Percentiles rank a stretch among this genome's conserved stretches.
phyloP scores from a whole-genome alignment of 2,888 invertebrate genomes.

The Drosophila aldrichi region DNA sequence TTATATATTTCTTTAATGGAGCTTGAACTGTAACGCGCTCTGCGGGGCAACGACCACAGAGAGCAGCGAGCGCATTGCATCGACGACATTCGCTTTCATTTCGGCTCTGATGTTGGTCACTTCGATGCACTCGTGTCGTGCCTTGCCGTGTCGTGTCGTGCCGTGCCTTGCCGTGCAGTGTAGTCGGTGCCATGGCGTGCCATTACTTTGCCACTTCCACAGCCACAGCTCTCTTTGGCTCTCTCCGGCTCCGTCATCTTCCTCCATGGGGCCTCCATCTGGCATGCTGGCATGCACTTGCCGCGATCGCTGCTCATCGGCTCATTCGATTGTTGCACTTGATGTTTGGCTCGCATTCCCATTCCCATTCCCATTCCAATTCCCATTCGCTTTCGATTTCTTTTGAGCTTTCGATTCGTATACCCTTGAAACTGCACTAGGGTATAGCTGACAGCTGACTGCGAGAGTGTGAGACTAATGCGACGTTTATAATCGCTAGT shows the following conservation, averaged over 20 bases:
- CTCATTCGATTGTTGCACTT: constrained; percentile 76
- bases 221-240: constrained; percentile 6
- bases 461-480: constrained; percentile 5
- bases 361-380: constrained; percentile 44
- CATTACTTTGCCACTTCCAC: constrained; percentile 64
- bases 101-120: constrained; percentile 44
- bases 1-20: constrained; percentile 60
- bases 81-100: constrained; percentile 78
- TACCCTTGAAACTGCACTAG: constrained; percentile 65
- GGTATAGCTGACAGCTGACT: constrained; percentile 7
- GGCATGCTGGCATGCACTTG: constrained; percentile 46
- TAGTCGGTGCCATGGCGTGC: constrained; percentile 26
- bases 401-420: constrained; percentile 76
- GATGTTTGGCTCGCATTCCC: constrained; percentile 52
- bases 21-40: constrained; percentile 74
- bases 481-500: constrained; percentile 5
- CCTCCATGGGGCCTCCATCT: constrained; percentile 2
- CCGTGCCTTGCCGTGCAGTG: constrained; percentile 31
- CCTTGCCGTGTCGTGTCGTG: constrained; percentile 54
- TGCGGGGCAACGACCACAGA: constrained; percentile 56
- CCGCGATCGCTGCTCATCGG: constrained; percentile 41
- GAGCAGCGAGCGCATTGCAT: constrained; percentile 44
- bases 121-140: constrained; percentile 67
- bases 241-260: neutral
- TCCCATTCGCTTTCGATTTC: constrained; percentile 78